Evolutionary conservation across 2,797 vertebrate genomes (phyloP).

Genomic region (Sebastes hopkinsi): DNA sequence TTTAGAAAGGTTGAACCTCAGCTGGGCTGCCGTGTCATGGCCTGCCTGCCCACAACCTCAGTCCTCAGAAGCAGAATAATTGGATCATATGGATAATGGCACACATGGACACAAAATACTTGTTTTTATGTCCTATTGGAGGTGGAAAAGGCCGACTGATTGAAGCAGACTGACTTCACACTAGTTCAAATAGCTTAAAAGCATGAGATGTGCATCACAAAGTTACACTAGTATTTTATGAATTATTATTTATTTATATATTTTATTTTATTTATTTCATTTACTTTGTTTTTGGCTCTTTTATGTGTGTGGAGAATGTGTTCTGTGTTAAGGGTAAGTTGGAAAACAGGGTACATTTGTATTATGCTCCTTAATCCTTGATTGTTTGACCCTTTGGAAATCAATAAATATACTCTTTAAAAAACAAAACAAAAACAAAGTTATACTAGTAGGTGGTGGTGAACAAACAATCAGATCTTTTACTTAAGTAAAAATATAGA

Average conservation of each 20-base stretch:
- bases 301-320: too few relatives aligned
- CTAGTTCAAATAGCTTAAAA: background rate
- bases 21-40: conserved; percentile 6
- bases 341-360: too few relatives aligned
- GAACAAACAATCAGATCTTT: background rate
- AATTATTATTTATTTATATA: background rate
- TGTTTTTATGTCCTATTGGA: background rate
- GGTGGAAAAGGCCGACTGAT: background rate
- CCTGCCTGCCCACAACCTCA: conserved; percentile 2
- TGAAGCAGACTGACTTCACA: background rate
- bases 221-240: background rate
- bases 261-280: background rate
- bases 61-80: conserved; percentile 26
- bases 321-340: too few relatives aligned
- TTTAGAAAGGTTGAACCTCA: conserved; percentile 40
- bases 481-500: background rate
- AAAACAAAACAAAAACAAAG: too few relatives aligned
- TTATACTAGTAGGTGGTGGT: background rate
- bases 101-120: background rate
- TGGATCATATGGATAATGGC: conserved; percentile 19
- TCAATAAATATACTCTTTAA: too few relatives aligned
- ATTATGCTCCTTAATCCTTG: too few relatives aligned
- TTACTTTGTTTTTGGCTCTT: too few relatives aligned
- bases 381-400: too few relatives aligned
- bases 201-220: too few relatives aligned